Conservation (phyloP, 2,888 invertebrate species). For the Oscheius sp. region DNA sequence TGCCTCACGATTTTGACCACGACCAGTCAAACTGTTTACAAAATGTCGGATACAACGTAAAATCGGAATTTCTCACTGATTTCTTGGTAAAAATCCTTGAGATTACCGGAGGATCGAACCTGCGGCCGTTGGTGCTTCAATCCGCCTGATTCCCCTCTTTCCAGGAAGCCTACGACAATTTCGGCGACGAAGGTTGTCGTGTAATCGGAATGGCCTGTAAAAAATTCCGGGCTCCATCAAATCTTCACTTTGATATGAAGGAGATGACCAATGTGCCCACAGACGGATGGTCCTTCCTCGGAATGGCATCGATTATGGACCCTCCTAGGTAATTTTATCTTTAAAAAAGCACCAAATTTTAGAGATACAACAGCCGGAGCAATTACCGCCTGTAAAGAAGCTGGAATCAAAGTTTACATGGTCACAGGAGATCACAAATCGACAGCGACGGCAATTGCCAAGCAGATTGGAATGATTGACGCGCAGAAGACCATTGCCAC, state of each 20-base stretch:
- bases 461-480: conserved; percentile 63
- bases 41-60: no score
- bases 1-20: no score
- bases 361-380: conserved; percentile 60
- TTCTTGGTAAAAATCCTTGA: no score
- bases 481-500: conserved; percentile 63
- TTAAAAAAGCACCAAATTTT: not conserved
- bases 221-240: conserved; percentile 55
- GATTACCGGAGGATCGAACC: no score
- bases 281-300: conserved; percentile 57
- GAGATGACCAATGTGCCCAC: conserved; percentile 52
- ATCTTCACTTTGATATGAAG: conserved; percentile 52
- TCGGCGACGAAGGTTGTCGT: conserved; percentile 65
- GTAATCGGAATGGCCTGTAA: conserved; percentile 65
- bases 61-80: no score
- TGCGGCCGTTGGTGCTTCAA: no score
- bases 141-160: no score
- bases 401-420: conserved; percentile 69
- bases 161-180: conserved; percentile 58
- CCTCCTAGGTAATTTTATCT: conserved; percentile 50
- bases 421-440: conserved; percentile 67
- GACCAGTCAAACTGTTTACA: no score
- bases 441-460: conserved; percentile 65
- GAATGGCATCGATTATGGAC: conserved; percentile 66
- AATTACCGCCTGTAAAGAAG: conserved; percentile 60